These are phyloP conservation scores for Microplitis deprimator DNA, from an alignment of 2,888 invertebrate genomes.

Conservation along the genomic window DNA sequence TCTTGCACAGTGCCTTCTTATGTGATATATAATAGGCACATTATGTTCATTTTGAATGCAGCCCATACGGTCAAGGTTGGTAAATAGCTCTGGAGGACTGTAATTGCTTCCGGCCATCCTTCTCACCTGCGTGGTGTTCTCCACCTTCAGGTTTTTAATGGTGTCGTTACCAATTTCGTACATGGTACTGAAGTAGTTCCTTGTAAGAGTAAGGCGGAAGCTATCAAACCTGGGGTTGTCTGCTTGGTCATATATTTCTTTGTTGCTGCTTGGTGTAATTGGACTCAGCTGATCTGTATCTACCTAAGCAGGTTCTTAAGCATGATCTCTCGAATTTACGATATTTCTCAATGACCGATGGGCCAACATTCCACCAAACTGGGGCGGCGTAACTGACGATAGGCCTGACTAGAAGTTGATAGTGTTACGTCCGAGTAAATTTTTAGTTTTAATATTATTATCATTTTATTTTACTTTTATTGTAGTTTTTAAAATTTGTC, in stretches of 20 bases:
- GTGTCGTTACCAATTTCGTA: not conserved
- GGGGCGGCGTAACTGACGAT: not conserved
- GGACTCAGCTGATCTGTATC: not conserved
- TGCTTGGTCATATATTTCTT: not conserved
- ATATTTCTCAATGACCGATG: not conserved
- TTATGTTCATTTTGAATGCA: not conserved
- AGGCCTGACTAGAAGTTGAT: not conserved
- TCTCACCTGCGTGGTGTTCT: not conserved
- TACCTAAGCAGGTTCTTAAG: not conserved
- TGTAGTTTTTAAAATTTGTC: too few relatives aligned
- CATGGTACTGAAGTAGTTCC: not conserved
- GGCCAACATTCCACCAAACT: not conserved
- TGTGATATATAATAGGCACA: constrained; percentile 2
- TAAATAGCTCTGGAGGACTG: not conserved
- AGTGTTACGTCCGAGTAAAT: too few relatives aligned
- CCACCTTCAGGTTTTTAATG: not conserved
- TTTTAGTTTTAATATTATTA: too few relatives aligned
- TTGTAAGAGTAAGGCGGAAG: not conserved
- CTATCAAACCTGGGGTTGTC: not conserved
- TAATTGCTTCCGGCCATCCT: not conserved
- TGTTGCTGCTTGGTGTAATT: not conserved
- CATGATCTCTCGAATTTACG: not conserved
- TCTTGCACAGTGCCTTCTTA: constrained; percentile 3
- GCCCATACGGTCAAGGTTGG: not conserved
- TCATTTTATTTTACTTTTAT: too few relatives aligned